Evolutionary conservation across 2,888 invertebrate genomes (phyloP).

Genomic region (Platerodrilus igneus): DNA sequence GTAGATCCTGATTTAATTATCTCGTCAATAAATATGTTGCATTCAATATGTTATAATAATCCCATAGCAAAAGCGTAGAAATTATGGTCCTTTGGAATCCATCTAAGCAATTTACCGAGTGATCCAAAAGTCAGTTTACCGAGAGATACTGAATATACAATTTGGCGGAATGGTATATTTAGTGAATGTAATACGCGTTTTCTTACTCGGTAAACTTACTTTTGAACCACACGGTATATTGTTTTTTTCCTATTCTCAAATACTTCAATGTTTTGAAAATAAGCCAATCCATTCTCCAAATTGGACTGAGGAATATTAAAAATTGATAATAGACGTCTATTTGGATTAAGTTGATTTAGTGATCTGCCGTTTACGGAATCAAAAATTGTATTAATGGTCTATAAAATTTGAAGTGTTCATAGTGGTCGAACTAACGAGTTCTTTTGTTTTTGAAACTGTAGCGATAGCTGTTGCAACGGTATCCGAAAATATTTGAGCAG

Average conservation of each 20-base stretch:
- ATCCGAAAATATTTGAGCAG: background rate
- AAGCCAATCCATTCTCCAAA: constrained; percentile 15
- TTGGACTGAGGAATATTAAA: constrained; percentile 27
- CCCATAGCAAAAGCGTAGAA: constrained; percentile 25
- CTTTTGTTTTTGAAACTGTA: background rate
- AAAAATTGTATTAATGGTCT: background rate
- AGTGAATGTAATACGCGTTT: too few species aligned
- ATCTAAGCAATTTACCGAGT: constrained; percentile 30
- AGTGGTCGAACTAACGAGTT: background rate
- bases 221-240: too few species aligned
- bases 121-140: too few species aligned
- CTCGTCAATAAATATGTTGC: constrained; percentile 15
- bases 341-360: background rate
- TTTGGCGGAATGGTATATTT: too few species aligned
- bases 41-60: constrained; percentile 20
- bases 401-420: background rate
- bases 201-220: too few species aligned
- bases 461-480: background rate
- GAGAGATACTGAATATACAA: too few species aligned
- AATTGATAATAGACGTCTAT: constrained; percentile 8
- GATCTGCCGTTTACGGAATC: constrained; percentile 1
- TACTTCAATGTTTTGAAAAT: constrained; percentile 19
- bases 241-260: constrained; percentile 13
- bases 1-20: constrained; percentile 28
- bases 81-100: constrained; percentile 28